Conservation (phyloP, 2,797 vertebrate genomes). For the Sebastes taczanowskii region DNA sequence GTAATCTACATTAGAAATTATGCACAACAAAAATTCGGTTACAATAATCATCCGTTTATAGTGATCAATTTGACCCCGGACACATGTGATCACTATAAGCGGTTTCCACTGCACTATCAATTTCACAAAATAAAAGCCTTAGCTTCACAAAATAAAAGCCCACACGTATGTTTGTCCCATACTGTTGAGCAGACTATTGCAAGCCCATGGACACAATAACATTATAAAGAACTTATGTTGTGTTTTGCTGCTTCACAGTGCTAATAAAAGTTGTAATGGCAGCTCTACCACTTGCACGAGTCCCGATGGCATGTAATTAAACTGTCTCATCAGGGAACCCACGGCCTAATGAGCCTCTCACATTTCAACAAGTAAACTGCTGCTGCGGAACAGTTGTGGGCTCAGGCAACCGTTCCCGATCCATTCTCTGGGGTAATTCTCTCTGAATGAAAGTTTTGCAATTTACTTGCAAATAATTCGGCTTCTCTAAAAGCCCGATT, state of each 20-base stretch:
- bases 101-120: background rate
- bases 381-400: constrained; percentile 57
- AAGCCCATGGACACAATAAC: constrained; percentile 24
- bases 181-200: background rate
- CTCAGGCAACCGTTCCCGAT: constrained; percentile 51
- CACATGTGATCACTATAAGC: no score
- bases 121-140: constrained; percentile 6
- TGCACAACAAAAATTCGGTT: no score
- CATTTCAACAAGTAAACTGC: constrained; percentile 73
- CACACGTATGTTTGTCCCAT: background rate
- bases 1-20: no score
- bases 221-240: constrained; percentile 31
- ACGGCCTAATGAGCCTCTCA: constrained; percentile 70
- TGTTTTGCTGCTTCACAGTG: constrained; percentile 44
- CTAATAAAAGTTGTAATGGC: constrained; percentile 62
- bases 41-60: no score
- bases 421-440: constrained; percentile 58
- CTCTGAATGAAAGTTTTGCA: constrained; percentile 62
- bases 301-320: constrained; percentile 75
- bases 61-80: no score
- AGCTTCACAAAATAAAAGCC: constrained; percentile 7
- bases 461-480: constrained; percentile 66
- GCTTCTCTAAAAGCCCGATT: constrained; percentile 39
- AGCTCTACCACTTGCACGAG: constrained; percentile 54
- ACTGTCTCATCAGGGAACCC: constrained; percentile 71